Conservation (phyloP, 2,888 invertebrate genomes). For the Tupiocoris notatus region DNA sequence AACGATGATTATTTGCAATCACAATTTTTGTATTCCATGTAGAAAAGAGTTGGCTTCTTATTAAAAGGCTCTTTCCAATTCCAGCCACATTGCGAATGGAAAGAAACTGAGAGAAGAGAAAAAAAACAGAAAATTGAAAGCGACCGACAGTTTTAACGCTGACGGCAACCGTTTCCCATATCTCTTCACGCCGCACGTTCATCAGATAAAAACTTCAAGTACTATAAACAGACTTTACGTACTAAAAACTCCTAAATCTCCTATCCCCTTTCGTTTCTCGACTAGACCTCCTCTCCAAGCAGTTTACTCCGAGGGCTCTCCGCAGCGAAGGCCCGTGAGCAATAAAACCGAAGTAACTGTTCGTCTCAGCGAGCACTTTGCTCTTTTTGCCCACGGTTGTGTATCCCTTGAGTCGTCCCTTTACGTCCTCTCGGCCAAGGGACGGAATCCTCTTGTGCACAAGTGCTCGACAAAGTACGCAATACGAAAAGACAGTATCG, state of each 20-base stretch:
- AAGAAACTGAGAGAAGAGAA: no score
- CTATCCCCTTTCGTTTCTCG: constrained; percentile 1
- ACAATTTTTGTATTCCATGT: no score
- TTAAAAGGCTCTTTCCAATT: no score
- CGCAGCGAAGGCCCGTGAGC: background rate
- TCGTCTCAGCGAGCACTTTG: constrained; percentile 7
- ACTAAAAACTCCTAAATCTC: constrained; percentile 32
- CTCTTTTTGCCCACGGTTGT: background rate
- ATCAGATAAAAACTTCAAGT: constrained; percentile 31
- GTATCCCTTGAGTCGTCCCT: background rate
- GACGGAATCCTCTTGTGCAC: background rate
- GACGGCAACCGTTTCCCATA: background rate
- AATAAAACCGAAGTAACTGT: constrained; percentile 19
- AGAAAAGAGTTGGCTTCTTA: no score
- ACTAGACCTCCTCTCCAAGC: background rate
- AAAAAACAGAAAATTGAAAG: background rate
- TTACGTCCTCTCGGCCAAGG: background rate
- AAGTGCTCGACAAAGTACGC: background rate
- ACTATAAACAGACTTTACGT: constrained; percentile 32
- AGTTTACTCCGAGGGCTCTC: background rate
- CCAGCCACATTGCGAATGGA: no score
- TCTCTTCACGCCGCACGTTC: constrained; percentile 17
- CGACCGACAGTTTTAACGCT: background rate
- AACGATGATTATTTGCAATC: no score
- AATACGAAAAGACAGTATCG: no score